These are phyloP conservation scores for Linepithema humile DNA, from an alignment of 1,140 invertebrate species.

Conservation along the genomic window DNA sequence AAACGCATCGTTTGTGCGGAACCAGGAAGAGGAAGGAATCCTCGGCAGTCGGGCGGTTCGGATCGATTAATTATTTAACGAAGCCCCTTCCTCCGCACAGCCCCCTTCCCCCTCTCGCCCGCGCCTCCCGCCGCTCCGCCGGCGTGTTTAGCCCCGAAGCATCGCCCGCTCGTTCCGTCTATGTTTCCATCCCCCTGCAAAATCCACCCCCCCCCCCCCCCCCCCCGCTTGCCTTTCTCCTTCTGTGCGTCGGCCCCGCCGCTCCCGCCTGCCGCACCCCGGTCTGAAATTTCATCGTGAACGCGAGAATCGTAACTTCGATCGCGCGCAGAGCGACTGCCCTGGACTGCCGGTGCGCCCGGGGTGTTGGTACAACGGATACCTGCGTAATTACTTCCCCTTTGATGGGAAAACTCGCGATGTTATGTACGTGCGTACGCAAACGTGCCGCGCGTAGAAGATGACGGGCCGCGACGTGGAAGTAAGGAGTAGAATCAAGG, in stretches of 20 bases:
- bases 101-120: neutral
- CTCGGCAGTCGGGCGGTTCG: constrained; percentile 15
- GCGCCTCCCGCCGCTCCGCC: neutral
- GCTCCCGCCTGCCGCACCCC: neutral
- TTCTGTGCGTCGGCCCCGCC: neutral
- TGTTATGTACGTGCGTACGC: constrained; percentile 4
- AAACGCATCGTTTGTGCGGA: constrained; percentile 41
- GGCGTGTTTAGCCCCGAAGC: constrained; percentile 52
- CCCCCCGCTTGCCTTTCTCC: neutral
- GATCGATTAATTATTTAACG: constrained; percentile 65
- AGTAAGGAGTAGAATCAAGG: too few relatives aligned
- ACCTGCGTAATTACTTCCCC: constrained; percentile 66
- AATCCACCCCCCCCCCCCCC: neutral
- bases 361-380: constrained; percentile 46
- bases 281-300: constrained; percentile 70
- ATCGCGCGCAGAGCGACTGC: constrained; percentile 24
- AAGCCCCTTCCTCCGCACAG: neutral
- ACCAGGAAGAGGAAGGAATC: constrained; percentile 40
- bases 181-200: constrained; percentile 30
- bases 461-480: neutral
- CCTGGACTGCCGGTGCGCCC: neutral
- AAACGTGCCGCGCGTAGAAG: neutral
- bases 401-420: constrained; percentile 64
- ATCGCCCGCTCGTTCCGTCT: constrained; percentile 48
- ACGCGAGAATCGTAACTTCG: constrained; percentile 65